These are phyloP conservation scores for Alfaro cultratus DNA, from an alignment of 2,797 vertebrate species.

Conservation along the genomic window DNA sequence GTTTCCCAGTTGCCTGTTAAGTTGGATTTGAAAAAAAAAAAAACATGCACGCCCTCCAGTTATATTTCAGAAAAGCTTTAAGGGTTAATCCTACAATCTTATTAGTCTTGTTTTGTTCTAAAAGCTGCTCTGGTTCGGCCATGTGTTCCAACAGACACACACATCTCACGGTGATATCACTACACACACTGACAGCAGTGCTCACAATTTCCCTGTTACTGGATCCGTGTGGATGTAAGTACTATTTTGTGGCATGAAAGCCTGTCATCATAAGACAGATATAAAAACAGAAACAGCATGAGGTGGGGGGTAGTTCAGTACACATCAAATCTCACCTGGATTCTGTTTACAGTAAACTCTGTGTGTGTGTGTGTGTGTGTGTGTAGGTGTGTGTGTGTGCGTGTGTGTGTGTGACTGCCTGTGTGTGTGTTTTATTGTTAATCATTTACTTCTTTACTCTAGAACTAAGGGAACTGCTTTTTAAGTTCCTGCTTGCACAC, in stretches of 20 bases:
- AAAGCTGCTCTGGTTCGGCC: neutral
- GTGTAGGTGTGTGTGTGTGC: neutral
- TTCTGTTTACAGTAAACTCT: constrained; percentile 37
- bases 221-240: constrained; percentile 5
- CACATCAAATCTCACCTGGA: constrained; percentile 4
- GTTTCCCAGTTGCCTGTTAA: neutral
- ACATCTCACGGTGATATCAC: neutral
- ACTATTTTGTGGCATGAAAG: constrained; percentile 27
- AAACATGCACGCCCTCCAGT: neutral
- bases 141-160: neutral
- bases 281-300: constrained; percentile 10
- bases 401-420: too few relatives aligned
- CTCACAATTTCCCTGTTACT: neutral
- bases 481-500: constrained; percentile 5
- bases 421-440: constrained; percentile 1
- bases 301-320: constrained; percentile 19
- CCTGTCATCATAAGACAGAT: constrained; percentile 18
- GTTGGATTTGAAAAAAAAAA: neutral
- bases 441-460: neutral
- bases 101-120: neutral
- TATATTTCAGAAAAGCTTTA: neutral
- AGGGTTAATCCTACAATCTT: neutral
- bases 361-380: neutral
- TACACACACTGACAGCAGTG: constrained; percentile 1
- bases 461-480: neutral